Percentiles rank a stretch among this genome's conserved stretches.
Conservation (phyloP, 2,113 vertebrate genomes). For the Xenopus borealis region DNA sequence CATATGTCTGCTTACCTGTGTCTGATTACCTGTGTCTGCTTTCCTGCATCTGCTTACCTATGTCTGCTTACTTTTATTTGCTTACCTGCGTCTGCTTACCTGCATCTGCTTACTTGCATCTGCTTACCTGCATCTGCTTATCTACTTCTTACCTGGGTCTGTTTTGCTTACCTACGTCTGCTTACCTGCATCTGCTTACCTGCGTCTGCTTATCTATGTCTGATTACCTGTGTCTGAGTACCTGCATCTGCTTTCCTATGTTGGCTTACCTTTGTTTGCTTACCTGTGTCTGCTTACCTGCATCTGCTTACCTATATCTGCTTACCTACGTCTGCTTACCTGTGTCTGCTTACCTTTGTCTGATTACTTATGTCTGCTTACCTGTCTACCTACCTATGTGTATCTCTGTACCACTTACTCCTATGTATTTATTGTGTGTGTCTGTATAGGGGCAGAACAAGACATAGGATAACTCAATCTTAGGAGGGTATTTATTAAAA, state of each 20-base stretch:
- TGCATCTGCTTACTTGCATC: not conserved
- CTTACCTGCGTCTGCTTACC: not conserved
- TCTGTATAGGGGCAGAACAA: no score
- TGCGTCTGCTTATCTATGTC: no score
- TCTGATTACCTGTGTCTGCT: no score
- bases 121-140: not conserved
- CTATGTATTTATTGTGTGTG: not conserved
- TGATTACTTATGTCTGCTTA: not conserved
- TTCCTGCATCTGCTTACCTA: not conserved
- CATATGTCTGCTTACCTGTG: no score
- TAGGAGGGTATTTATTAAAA: no score
- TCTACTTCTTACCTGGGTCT: no score
- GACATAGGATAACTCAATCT: no score
- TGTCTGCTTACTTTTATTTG: not conserved
- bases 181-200: no score
- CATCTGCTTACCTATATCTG: not conserved
- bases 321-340: not conserved
- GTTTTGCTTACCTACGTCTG: no score
- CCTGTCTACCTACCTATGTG: not conserved
- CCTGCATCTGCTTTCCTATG: no score
- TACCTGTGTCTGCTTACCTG: not conserved
- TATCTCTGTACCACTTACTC: not conserved
- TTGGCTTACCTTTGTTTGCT: not conserved
- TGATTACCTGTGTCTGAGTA: no score
- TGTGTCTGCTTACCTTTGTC: not conserved